Percentiles rank a stretch among this genome's conserved stretches.
phyloP scores from a whole-genome alignment of 2,797 vertebrate species.

The Gambusia yucatana region DNA sequence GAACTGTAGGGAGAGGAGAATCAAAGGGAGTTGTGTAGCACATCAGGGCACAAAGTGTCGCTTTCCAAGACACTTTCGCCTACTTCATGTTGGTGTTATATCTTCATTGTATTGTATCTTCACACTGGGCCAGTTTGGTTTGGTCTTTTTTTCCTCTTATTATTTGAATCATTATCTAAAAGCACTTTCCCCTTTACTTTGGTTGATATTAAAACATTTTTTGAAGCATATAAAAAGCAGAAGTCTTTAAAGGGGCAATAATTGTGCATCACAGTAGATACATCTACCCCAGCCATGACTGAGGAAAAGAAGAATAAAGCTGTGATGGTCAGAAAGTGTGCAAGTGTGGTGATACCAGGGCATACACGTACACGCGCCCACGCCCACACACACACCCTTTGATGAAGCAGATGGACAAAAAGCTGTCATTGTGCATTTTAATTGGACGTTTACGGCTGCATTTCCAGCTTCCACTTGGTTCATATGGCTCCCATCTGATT shows the following conservation, averaged over 20 bases:
- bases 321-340: slow-evolving; percentile 37
- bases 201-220: not conserved
- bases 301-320: slow-evolving; percentile 40
- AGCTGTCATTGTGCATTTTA: slow-evolving; percentile 96
- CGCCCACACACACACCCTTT: slow-evolving; percentile 21
- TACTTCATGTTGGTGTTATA: not conserved
- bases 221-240: not conserved
- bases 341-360: slow-evolving; percentile 22
- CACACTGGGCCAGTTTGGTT: not conserved
- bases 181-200: not conserved
- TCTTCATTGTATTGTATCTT: not conserved
- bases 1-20: too few species aligned
- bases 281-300: slow-evolving; percentile 43
- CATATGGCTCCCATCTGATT: slow-evolving; percentile 95
- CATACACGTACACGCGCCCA: slow-evolving; percentile 16
- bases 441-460: slow-evolving; percentile 95
- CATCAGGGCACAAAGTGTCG: not conserved
- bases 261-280: slow-evolving; percentile 23
- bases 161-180: not conserved
- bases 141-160: not conserved
- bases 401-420: slow-evolving; percentile 97
- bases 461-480: slow-evolving; percentile 94
- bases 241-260: not conserved
- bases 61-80: not conserved
- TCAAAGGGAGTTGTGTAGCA: too few species aligned